These are phyloP conservation scores for Ctenopoma kingsleyae DNA, from an alignment of 2,797 vertebrate genomes.

Conservation along the genomic window DNA sequence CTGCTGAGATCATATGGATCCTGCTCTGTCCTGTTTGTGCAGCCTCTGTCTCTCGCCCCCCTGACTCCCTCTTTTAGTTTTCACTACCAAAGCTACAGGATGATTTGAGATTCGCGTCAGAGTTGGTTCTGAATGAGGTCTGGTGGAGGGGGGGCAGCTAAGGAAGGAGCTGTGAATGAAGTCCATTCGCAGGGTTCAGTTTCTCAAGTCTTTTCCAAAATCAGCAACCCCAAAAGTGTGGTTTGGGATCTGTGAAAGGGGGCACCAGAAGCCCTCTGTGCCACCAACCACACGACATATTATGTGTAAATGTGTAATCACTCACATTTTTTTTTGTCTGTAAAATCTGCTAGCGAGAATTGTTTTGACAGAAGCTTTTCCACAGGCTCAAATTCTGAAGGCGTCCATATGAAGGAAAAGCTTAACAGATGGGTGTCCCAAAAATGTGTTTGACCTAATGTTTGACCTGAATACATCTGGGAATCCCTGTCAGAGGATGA, in stretches of 20 bases:
- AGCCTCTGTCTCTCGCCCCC: background rate
- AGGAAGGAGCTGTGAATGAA: conserved; percentile 44
- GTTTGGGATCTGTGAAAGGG: conserved; percentile 2
- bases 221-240: background rate
- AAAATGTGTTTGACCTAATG: conserved; percentile 31
- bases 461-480: conserved; percentile 32
- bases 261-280: too few species aligned
- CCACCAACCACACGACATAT: background rate
- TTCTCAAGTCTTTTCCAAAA: conserved; percentile 4
- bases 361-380: background rate
- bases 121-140: conserved; percentile 19
- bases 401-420: conserved; percentile 1
- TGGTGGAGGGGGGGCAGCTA: background rate
- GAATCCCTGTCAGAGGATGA: conserved; percentile 22
- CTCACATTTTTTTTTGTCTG: background rate
- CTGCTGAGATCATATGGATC: conserved; percentile 63
- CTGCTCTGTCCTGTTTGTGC: conserved; percentile 56
- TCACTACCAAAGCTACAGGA: background rate
- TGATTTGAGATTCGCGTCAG: conserved; percentile 2
- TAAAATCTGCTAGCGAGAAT: background rate
- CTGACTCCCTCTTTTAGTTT: background rate
- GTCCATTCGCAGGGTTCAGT: background rate
- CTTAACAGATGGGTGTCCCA: background rate
- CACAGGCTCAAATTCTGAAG: background rate
- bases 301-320: conserved; percentile 1